Base-by-base conservation (phyloP, 2,888 invertebrate species). In the Hypsopygia costalis region DNA sequence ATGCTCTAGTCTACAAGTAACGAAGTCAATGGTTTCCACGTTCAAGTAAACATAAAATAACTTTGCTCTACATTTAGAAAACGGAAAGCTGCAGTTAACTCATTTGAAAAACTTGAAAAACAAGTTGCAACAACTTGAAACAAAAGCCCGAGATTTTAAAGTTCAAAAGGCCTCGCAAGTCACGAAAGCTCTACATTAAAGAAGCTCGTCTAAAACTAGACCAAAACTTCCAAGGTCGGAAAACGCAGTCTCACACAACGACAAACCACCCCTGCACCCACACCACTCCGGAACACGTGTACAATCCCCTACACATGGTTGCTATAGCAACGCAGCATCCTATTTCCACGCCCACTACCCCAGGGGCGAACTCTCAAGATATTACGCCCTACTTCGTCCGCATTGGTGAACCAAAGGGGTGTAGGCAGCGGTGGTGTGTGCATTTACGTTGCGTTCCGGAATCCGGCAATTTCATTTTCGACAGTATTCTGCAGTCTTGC, bases 271-370 rank as follows among this genome's bases (percentile, higher is more conserved):
- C 72, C 64, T 55, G 47, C 68, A 67, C 81, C 54, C 77, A 74
- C 74, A 71, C 78, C 62, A 54, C 49, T 47, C 49, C 56, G 7
- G 54, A 48, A 62, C 77, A 73, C 76, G 76, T 73, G 70, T 67
- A 69, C 66, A 51, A 58, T 68, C 76, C 79, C 85, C 85, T 80
- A 81, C 77, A 81, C 76, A 69, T 72, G 77, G 91, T 91, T 74
- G 87, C 86, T 90, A 90, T 90, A 79, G 88, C 87, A 80, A 91
- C 91, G 88, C 91, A 90, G 90, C 89, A 88, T 87, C 90, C 90
- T 85, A 82, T 83, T 88, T 83, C 89, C 87, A 86, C 88, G 81
- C 89, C 89, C 85, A 79, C 90, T 81, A 88, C 83, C 83, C 86
- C 75, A 79, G 85, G 85, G 83, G 79, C 80, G 81, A 79, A 82